Percentiles rank a stretch among this genome's conserved stretches.
Conservation (phyloP, 2,888 invertebrate species). For the Chalcosyrphus nemorum region DNA sequence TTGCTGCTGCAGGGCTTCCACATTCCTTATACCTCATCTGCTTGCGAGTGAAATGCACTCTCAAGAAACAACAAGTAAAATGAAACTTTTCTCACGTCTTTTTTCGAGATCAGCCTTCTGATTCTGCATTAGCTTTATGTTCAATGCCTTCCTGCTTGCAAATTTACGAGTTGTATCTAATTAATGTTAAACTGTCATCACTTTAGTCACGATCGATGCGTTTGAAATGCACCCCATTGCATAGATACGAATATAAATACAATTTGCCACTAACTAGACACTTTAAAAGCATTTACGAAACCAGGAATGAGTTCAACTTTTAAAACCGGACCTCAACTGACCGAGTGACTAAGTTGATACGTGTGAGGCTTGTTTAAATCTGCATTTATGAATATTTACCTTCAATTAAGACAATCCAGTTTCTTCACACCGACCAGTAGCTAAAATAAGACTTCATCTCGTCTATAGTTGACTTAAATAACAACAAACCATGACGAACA, state of each 20-base stretch:
- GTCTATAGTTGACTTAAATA: background rate
- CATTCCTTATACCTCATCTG: too few relatives aligned
- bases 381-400: background rate
- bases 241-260: too few relatives aligned
- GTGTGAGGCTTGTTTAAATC: background rate
- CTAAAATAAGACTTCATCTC: conserved; percentile 2
- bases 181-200: background rate
- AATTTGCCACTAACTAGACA: background rate
- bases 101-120: too few relatives aligned
- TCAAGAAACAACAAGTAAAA: too few relatives aligned
- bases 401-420: background rate
- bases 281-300: background rate
- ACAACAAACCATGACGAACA: background rate
- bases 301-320: background rate
- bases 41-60: too few relatives aligned
- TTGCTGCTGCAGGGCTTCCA: too few relatives aligned
- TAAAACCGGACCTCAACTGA: background rate
- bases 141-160: too few relatives aligned
- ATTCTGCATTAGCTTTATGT: too few relatives aligned
- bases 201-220: background rate
- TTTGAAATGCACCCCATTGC: background rate
- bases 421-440: background rate
- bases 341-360: background rate
- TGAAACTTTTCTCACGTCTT: too few relatives aligned
- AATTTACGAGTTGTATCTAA: background rate